Percentiles rank a stretch among this genome's conserved stretches.
phyloP scores from a whole-genome alignment of 1,140 invertebrate species.

The Stenopsyche tienmushanensis region DNA sequence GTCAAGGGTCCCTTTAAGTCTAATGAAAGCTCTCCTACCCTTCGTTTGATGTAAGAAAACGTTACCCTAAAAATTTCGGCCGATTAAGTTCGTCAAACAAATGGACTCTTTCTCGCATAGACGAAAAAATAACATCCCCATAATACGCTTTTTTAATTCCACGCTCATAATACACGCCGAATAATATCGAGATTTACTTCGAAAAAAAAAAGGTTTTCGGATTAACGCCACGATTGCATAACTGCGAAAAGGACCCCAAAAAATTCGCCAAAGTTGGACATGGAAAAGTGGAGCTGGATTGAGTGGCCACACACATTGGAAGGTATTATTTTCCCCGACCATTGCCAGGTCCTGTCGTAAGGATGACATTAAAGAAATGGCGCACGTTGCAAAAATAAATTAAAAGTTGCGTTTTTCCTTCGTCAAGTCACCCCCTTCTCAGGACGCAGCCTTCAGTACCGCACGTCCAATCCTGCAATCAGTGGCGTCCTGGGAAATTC shows the following conservation, averaged over 20 bases:
- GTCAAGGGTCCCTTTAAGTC: slow-evolving; percentile 27
- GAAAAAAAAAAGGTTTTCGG: not conserved
- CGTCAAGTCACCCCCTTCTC: slow-evolving; percentile 36
- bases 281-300: not conserved
- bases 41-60: slow-evolving; percentile 1
- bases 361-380: slow-evolving; percentile 35
- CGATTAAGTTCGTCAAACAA: slow-evolving; percentile 14
- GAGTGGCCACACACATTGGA: slow-evolving; percentile 1
- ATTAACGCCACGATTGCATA: not conserved
- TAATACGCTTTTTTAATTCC: no score
- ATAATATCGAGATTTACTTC: no score
- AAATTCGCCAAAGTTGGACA: not conserved
- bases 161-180: no score
- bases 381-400: slow-evolving; percentile 38
- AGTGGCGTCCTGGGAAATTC: not conserved
- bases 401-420: slow-evolving; percentile 36
- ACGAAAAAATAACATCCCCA: no score
- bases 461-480: slow-evolving; percentile 11
- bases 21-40: slow-evolving; percentile 22
- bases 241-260: no score
- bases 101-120: not conserved
- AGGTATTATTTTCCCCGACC: slow-evolving; percentile 7
- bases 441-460: slow-evolving; percentile 22
- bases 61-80: slow-evolving; percentile 17
- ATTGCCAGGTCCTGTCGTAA: slow-evolving; percentile 25